phyloP scores from a whole-genome alignment of 2,113 vertebrate species.

The Pholis gunnellus region DNA sequence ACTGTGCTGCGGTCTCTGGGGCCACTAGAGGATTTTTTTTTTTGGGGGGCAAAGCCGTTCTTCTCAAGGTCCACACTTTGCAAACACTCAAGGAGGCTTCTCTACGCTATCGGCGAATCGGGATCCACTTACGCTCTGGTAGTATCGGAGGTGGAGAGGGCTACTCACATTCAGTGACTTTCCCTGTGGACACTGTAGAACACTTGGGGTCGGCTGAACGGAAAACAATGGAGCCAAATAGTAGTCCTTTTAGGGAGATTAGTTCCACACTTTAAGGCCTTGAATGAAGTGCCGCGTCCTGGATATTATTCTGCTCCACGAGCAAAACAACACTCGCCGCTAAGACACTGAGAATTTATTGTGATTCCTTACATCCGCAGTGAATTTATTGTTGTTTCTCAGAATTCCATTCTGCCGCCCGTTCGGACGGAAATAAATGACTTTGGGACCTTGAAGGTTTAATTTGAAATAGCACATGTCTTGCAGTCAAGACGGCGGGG shows the following conservation, averaged over 20 bases:
- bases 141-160: slow-evolving; percentile 58
- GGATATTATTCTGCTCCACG: slow-evolving; percentile 75
- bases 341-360: slow-evolving; percentile 79
- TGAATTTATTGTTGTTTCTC: slow-evolving; percentile 83
- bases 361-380: slow-evolving; percentile 80
- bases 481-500: slow-evolving; percentile 73
- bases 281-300: slow-evolving; percentile 77
- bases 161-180: slow-evolving; percentile 52
- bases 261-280: slow-evolving; percentile 80
- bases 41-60: slow-evolving; percentile 73
- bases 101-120: slow-evolving; percentile 71
- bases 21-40: slow-evolving; percentile 77
- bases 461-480: slow-evolving; percentile 84
- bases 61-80: slow-evolving; percentile 79
- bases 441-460: slow-evolving; percentile 85
- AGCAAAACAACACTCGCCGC: slow-evolving; percentile 73
- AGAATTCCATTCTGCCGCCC: slow-evolving; percentile 75
- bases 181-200: slow-evolving; percentile 65
- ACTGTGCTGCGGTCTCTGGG: slow-evolving; percentile 78
- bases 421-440: slow-evolving; percentile 84
- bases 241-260: slow-evolving; percentile 78
- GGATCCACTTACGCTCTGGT: slow-evolving; percentile 45
- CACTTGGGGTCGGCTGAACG: slow-evolving; percentile 71
- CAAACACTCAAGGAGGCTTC: slow-evolving; percentile 72
- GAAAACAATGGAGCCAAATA: slow-evolving; percentile 74